Conservation (phyloP, 2,888 invertebrate species). For the Machimus rusticus region DNA sequence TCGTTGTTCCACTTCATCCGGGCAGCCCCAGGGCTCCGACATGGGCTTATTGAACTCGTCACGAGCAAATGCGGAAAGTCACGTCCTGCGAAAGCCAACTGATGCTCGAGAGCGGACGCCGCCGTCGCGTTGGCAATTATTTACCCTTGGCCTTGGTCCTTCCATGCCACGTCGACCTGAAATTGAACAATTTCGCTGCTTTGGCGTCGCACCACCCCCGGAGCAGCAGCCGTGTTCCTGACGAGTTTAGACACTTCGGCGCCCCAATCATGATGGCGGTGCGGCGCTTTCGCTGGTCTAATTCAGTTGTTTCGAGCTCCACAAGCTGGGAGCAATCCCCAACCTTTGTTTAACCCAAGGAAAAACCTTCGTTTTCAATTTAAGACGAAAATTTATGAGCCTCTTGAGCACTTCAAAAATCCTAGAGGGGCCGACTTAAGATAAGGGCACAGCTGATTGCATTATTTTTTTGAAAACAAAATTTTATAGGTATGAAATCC, state of each 20-base stretch:
- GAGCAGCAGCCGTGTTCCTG: neutral
- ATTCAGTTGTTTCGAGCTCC: conserved; percentile 10
- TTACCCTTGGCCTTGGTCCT: conserved; percentile 22
- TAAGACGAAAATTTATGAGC: conserved; percentile 12
- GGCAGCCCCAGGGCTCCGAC: neutral
- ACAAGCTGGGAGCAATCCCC: neutral
- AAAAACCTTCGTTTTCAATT: conserved; percentile 10
- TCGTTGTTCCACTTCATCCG: neutral
- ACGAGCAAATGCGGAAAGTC: conserved; percentile 18
- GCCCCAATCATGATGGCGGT: conserved; percentile 21
- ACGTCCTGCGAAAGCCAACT: neutral
- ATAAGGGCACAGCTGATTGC: neutral
- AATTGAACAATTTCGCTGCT: neutral
- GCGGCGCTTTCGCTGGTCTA: neutral
- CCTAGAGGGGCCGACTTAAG: neutral
- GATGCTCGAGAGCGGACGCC: neutral
- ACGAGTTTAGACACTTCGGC: neutral
- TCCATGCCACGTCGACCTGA: neutral
- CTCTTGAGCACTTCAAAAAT: neutral
- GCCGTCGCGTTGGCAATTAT: neutral
- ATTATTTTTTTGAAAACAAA: neutral
- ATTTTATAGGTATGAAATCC: neutral
- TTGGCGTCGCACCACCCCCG: neutral
- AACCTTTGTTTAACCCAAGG: neutral
- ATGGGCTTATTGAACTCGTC: neutral